These are phyloP conservation scores for Iphiclides podalirius DNA, from an alignment of 2,888 invertebrate species.

Conservation along the genomic window DNA sequence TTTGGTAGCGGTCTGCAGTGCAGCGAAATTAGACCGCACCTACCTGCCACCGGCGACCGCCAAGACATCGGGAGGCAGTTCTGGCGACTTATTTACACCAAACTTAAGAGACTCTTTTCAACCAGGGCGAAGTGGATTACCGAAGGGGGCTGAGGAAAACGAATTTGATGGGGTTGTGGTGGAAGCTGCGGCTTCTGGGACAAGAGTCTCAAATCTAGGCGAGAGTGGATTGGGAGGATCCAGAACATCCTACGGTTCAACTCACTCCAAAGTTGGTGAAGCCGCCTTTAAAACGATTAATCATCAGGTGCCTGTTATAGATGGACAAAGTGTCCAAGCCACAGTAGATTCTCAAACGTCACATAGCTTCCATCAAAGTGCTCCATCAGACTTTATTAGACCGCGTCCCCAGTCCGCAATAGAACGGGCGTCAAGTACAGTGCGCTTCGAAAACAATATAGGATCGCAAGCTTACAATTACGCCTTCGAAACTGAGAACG, in stretches of 20 bases:
- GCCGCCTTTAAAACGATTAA: slow-evolving; percentile 51
- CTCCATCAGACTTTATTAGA: not conserved
- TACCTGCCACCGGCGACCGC: slow-evolving; percentile 61
- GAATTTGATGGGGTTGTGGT: slow-evolving; percentile 67
- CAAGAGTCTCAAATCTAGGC: slow-evolving; percentile 46
- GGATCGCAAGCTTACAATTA: slow-evolving; percentile 53
- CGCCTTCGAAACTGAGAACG: slow-evolving; percentile 63
- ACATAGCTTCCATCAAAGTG: slow-evolving; percentile 26
- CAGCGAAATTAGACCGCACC: slow-evolving; percentile 58
- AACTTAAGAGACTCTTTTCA: slow-evolving; percentile 38
- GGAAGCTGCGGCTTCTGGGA: slow-evolving; percentile 60
- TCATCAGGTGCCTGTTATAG: not conserved
- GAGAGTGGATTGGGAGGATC: slow-evolving; percentile 59
- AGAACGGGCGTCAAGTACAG: slow-evolving; percentile 47
- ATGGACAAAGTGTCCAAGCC: not conserved
- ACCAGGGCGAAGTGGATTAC: slow-evolving; percentile 39
- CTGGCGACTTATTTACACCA: slow-evolving; percentile 49
- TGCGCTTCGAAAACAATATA: slow-evolving; percentile 54
- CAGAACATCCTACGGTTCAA: slow-evolving; percentile 60
- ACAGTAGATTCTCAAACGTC: not conserved
- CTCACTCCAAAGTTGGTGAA: slow-evolving; percentile 64
- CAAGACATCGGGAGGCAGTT: slow-evolving; percentile 55
- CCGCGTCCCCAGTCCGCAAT: slow-evolving; percentile 47
- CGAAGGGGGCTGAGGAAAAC: slow-evolving; percentile 58
- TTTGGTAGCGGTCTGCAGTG: slow-evolving; percentile 57